Percentiles rank a stretch among this genome's conserved stretches.
phyloP scores from a whole-genome alignment of 2,113 vertebrate genomes.

The Oceanites oceanicus region DNA sequence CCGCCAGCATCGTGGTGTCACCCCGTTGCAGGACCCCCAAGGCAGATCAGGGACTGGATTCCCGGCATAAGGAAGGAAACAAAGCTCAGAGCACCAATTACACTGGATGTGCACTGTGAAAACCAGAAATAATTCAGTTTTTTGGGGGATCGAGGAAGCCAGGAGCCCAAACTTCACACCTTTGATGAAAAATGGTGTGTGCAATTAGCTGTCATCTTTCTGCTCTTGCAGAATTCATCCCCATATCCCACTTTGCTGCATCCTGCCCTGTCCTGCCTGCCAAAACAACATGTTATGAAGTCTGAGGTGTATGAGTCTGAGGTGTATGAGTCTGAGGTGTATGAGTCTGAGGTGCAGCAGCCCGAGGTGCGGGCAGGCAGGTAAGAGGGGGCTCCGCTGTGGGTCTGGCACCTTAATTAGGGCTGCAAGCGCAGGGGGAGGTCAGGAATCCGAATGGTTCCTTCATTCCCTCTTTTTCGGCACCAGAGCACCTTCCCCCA shows the following conservation, averaged over 20 bases:
- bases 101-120: not conserved
- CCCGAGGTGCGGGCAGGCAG: too few relatives aligned
- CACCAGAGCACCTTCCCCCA: too few relatives aligned
- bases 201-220: too few relatives aligned
- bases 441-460: not conserved
- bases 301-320: too few relatives aligned
- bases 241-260: not conserved
- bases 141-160: not conserved
- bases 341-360: not conserved
- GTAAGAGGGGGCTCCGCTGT: too few relatives aligned
- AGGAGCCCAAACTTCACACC: not conserved
- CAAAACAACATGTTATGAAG: rapidly evolving
- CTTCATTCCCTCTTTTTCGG: not conserved
- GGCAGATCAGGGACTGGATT: not conserved
- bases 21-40: not conserved
- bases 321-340: not conserved
- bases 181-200: rapidly evolving
- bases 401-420: not conserved
- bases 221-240: not conserved
- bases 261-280: not conserved
- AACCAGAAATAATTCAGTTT: not conserved
- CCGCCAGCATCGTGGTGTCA: rapidly evolving
- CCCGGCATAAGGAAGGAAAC: rapidly evolving
- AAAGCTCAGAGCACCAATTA: not conserved
- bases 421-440: not conserved